Evolutionary conservation across 2,113 vertebrate genomes (phyloP), one percentile per base, ranked within the genome.

Genomic region (Coturnix japonica): DNA sequence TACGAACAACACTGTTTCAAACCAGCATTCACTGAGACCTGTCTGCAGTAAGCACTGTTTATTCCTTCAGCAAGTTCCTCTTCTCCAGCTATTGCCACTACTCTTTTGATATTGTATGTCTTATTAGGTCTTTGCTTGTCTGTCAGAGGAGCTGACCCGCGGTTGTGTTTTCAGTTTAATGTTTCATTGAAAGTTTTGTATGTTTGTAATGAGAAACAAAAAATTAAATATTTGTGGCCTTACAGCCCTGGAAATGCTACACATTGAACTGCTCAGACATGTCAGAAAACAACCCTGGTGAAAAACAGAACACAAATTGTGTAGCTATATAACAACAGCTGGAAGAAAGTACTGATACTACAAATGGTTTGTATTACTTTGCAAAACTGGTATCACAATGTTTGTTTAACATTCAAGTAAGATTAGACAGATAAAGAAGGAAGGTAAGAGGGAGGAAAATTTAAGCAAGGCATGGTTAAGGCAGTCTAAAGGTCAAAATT

Each of bases 401-500:
- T 96, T 97, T 96, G 88, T 95, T 97, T 96, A 95, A 95, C 87
- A 96, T 93, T 96, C 91, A 95, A 80, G 47, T 67, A 95, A 96
- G 80, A 96, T 96, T 91, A 95, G 81, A 43, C 70, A 93, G 74
- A 96, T 94, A 87, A 94, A 90, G 69, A 94, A 87, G 66, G 65
- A 77, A 94, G 60, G 75, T 59, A 94, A 67, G 65, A 60, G 44
- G 75, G 46, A 91, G 31, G 25, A 87, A 95, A 94, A 96, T 46
- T 96, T 97, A 95, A 92, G 89, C 89, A 96, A 96, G 91, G 95
- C 95, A 86, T 87, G 84, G 93, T 89, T 90, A 97, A 97, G 91
- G 79, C 81, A 97, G 56, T 85, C 82, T 97, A 97, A 98, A 98
- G 98, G 98, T 98, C 97, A 97, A 96, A 97, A 97, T 92, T 97